Base-by-base conservation (phyloP, 2,113 vertebrate species). In the Acrocephalus kingi region DNA sequence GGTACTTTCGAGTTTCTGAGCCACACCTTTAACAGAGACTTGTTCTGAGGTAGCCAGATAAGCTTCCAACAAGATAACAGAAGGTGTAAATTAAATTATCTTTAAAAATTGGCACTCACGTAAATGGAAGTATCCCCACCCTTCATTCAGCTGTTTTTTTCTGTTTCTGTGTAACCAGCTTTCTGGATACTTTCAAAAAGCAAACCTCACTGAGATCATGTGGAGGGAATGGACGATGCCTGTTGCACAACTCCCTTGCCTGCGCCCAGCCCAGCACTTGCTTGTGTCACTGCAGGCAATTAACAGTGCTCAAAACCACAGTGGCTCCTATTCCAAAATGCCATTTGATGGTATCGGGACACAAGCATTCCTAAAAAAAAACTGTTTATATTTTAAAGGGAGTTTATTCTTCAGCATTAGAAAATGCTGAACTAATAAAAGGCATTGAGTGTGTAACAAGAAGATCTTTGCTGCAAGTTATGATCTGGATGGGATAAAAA, bases 281-380 rank as follows among this genome's bases (percentile, higher is more conserved):
- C 76, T 89, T 87, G 56, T 96, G 91, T 92, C 86, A 84, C 73
- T 88, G 67, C 63, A 69, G 58, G 74, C 87, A 94, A 85, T 91
- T 95, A 94, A 85, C 88, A 88, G 84, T 78, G 69, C 54, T 61
- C 62, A 69, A 76, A 91, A 93, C 82, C 93, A 82, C 78, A 41
- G n/a, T 0, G 0, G 45, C 77, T 94, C 23, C 66, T 84, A 12
- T 75, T 90, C 94, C 87, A 94, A 82, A 89, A 90, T 43, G 39
- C 61, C 52, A 48, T 80, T 80, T 85, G 81, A 94, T 95, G 71
- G 17, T 91, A 87, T 93, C 55, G 0, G 51, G 67, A 74, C n/a
- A 13, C 33, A 33, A 58, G 41, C 58, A 6, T 48, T 76, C 46
- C 48, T 46, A 84, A 78, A 37, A 43, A 43, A 85, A 80, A 61